Conservation (phyloP, 1,140 invertebrate genomes). For the Drosophila subobscura region DNA sequence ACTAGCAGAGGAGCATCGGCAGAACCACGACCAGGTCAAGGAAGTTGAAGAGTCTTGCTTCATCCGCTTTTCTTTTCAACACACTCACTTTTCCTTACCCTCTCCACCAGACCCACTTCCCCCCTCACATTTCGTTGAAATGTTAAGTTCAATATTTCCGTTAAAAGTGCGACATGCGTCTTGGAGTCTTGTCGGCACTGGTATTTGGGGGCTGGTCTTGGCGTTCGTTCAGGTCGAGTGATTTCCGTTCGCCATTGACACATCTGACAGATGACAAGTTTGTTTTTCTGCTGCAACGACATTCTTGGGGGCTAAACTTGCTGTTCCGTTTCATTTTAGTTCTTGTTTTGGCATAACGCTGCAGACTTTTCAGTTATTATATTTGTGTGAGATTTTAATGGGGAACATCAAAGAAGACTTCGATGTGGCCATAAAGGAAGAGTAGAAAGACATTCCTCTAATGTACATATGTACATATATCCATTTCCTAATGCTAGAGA, state of each 20-base stretch:
- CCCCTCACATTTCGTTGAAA: constrained; percentile 18
- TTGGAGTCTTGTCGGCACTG: constrained; percentile 8
- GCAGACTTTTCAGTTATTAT: background rate
- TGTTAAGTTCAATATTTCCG: constrained; percentile 68
- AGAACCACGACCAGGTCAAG: constrained; percentile 15
- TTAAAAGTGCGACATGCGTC: constrained; percentile 51
- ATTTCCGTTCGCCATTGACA: constrained; percentile 56
- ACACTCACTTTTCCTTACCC: constrained; percentile 10
- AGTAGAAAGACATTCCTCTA: no score
- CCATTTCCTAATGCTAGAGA: constrained; percentile 7
- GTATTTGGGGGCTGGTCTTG: constrained; percentile 1
- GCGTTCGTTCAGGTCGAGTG: constrained; percentile 48
- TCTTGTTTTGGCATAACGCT: constrained; percentile 23
- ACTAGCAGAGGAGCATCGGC: no score
- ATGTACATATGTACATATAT: no score
- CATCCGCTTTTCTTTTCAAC: constrained; percentile 20
- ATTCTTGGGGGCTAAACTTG: constrained; percentile 11
- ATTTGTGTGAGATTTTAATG: no score
- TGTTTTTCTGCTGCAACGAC: constrained; percentile 24
- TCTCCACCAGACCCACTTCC: constrained; percentile 21
- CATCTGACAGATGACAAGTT: constrained; percentile 47
- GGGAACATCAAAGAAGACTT: no score
- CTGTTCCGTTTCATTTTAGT: constrained; percentile 5
- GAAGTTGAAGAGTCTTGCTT: constrained; percentile 15
- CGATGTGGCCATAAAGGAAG: no score